These are phyloP conservation scores for Horisme vitalbata DNA, from an alignment of 2,888 invertebrate species.

Conservation along the genomic window DNA sequence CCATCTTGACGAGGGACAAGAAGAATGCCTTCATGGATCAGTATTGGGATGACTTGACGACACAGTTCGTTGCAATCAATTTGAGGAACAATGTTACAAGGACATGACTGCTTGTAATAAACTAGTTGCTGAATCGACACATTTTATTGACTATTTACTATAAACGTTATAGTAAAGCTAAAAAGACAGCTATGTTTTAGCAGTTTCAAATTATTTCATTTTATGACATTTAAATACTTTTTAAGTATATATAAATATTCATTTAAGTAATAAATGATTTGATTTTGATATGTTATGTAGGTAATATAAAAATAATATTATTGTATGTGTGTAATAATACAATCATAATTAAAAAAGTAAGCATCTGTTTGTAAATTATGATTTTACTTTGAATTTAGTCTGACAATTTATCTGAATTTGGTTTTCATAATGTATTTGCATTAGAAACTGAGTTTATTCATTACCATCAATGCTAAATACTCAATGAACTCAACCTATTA, in stretches of 20 bases:
- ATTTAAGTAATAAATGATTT: too few relatives aligned
- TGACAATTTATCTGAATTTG: not conserved
- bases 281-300: too few relatives aligned
- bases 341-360: too few relatives aligned
- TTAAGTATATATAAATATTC: too few relatives aligned
- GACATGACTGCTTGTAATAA: constrained; percentile 2
- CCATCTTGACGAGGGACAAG: constrained; percentile 18
- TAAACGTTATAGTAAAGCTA: not conserved
- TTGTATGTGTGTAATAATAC: too few relatives aligned
- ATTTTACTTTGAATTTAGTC: constrained; percentile 9
- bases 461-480: too few relatives aligned
- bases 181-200: too few relatives aligned
- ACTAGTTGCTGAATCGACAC: too few relatives aligned
- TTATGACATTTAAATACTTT: too few relatives aligned
- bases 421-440: not conserved
- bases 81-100: constrained; percentile 14
- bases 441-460: constrained; percentile 6
- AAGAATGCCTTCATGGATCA: constrained; percentile 15
- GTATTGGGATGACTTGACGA: constrained; percentile 24
- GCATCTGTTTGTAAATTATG: constrained; percentile 4
- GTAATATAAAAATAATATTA: too few relatives aligned
- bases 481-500: too few relatives aligned
- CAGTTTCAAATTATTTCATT: too few relatives aligned
- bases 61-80: constrained; percentile 7
- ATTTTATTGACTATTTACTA: not conserved